Percentiles rank a stretch among this genome's conserved stretches.
Conservation (phyloP, 2,113 vertebrate genomes). For the Megaceryle maxima region DNA sequence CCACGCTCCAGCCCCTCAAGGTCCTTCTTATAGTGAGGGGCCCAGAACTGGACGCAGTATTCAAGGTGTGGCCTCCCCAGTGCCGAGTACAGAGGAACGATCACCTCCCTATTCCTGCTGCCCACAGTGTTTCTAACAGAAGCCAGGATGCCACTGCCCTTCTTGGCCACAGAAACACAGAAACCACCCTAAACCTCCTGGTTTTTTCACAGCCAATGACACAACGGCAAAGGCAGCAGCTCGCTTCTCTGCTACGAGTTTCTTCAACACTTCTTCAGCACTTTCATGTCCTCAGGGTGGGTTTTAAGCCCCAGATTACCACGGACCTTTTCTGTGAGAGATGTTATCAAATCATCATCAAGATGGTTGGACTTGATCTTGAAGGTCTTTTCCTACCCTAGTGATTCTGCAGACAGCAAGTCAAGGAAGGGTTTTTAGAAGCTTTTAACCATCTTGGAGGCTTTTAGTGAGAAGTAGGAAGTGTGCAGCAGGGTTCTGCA, state of each 20-base stretch:
- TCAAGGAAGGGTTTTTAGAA: background rate
- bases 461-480: background rate
- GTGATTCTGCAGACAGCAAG: background rate
- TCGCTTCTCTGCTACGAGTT: background rate
- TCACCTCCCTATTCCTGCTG: no score
- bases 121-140: no score
- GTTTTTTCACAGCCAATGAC: background rate
- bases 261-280: background rate
- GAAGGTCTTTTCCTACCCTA: no score
- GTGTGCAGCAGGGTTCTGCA: background rate
- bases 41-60: no score
- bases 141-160: no score
- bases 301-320: background rate
- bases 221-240: background rate
- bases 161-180: background rate
- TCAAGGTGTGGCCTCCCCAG: no score
- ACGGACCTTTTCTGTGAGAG: background rate
- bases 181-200: background rate
- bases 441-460: background rate
- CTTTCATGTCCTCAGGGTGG: rapidly evolving
- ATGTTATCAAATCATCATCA: background rate
- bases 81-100: no score
- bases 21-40: no score
- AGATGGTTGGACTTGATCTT: background rate
- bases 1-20: no score